These are phyloP conservation scores for Nycticebus coucang DNA, from an alignment of 2,113 vertebrate genomes.

Conservation along the genomic window DNA sequence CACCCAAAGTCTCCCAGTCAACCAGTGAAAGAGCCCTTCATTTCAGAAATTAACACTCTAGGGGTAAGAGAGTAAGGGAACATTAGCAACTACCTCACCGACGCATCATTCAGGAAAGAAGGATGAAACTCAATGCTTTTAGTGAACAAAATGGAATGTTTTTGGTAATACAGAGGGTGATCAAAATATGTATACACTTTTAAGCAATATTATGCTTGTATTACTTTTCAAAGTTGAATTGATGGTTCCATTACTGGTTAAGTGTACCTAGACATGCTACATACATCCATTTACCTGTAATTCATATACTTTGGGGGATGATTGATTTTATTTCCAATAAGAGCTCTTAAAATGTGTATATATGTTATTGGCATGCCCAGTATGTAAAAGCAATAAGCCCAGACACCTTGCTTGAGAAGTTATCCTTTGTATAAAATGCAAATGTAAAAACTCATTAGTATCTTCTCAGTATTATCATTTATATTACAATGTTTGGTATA, in stretches of 20 bases:
- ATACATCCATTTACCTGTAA: too few relatives aligned
- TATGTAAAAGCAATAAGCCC: background rate
- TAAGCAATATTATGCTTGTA: too few relatives aligned
- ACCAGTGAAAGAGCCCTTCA: background rate
- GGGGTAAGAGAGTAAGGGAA: constrained; percentile 18
- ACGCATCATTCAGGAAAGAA: background rate
- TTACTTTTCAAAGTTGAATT: too few relatives aligned
- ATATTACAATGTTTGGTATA: background rate
- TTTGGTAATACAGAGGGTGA: background rate
- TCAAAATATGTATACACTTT: too few relatives aligned
- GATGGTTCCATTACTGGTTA: too few relatives aligned
- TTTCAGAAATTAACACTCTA: constrained; percentile 45
- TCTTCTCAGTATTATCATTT: background rate
- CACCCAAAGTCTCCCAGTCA: background rate
- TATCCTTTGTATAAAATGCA: constrained; percentile 27
- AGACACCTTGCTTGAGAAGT: constrained; percentile 31
- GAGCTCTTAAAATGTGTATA: too few relatives aligned
- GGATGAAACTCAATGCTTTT: constrained; percentile 6
- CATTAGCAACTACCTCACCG: background rate
- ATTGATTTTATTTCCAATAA: too few relatives aligned
- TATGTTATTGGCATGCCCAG: too few relatives aligned
- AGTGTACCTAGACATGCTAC: too few relatives aligned
- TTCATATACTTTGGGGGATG: too few relatives aligned
- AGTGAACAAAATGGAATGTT: constrained; percentile 43
- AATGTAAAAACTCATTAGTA: constrained; percentile 47